Conservation (phyloP, 1,140 invertebrate species). For the Wiebesia pumilae region DNA sequence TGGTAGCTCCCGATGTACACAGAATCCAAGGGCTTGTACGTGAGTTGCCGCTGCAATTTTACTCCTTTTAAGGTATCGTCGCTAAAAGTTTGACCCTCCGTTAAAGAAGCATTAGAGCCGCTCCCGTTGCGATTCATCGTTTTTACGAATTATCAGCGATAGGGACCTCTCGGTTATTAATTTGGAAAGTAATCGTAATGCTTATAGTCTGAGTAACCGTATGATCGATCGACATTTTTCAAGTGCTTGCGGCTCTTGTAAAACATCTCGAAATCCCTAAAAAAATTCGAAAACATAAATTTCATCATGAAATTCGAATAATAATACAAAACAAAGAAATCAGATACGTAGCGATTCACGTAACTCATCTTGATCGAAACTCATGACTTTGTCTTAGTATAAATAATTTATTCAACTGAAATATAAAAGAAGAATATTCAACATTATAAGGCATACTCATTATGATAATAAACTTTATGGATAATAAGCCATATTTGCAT, state of each 20-base stretch:
- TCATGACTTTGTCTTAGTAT: not conserved
- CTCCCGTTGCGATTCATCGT: not conserved
- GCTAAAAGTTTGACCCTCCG: not conserved
- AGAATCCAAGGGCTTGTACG: not conserved
- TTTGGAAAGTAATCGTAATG: not conserved
- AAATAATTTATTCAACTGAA: not conserved
- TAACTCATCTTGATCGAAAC: not conserved
- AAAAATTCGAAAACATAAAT: too few species aligned
- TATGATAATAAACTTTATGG: not conserved
- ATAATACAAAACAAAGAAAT: too few species aligned
- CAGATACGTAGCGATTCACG: too few species aligned
- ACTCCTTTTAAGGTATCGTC: not conserved
- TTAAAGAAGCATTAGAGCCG: not conserved
- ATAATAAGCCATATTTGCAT: not conserved
- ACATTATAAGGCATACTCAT: not conserved
- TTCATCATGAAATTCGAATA: too few species aligned
- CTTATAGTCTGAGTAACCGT: not conserved
- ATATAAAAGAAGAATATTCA: not conserved
- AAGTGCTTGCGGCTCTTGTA: too few species aligned
- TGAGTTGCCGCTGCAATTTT: constrained; percentile 7
- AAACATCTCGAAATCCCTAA: too few species aligned
- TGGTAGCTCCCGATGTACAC: not conserved
- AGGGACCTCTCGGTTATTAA: not conserved
- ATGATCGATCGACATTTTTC: not conserved
- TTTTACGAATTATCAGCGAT: not conserved